Conservation (phyloP, 2,888 invertebrate genomes). For the Phorcus lineatus region DNA sequence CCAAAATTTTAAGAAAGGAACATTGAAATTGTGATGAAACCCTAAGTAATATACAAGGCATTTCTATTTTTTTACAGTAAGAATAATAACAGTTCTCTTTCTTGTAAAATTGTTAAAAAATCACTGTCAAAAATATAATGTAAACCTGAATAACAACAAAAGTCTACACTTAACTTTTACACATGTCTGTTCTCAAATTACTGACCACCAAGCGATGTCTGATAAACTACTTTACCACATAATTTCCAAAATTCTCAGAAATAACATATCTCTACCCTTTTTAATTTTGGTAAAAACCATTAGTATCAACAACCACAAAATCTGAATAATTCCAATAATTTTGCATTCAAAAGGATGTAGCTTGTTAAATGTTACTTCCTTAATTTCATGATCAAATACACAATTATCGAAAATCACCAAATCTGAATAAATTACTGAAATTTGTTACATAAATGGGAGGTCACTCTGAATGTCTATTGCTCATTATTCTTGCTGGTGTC, state of each 20-base stretch:
- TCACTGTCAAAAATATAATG: neutral
- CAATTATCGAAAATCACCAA: too few relatives aligned
- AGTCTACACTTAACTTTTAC: neutral
- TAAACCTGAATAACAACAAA: neutral
- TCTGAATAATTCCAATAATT: too few relatives aligned
- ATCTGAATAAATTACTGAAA: neutral
- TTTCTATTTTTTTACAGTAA: neutral
- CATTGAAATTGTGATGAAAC: neutral
- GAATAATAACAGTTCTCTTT: neutral
- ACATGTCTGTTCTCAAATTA: too few relatives aligned
- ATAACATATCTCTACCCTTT: too few relatives aligned
- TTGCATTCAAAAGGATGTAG: too few relatives aligned
- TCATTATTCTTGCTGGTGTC: slow-evolving; percentile 3
- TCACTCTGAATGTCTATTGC: slow-evolving; percentile 6
- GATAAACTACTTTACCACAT: too few relatives aligned
- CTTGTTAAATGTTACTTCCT: too few relatives aligned
- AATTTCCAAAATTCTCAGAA: too few relatives aligned
- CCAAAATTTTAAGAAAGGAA: neutral
- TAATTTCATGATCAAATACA: too few relatives aligned
- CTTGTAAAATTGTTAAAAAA: neutral
- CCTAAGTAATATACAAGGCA: neutral
- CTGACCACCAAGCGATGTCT: too few relatives aligned
- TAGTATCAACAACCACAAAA: neutral
- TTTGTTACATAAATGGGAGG: neutral
- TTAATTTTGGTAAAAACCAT: neutral